phyloP scores from a whole-genome alignment of 1,140 invertebrate species.

The Gryllus bimaculatus region DNA sequence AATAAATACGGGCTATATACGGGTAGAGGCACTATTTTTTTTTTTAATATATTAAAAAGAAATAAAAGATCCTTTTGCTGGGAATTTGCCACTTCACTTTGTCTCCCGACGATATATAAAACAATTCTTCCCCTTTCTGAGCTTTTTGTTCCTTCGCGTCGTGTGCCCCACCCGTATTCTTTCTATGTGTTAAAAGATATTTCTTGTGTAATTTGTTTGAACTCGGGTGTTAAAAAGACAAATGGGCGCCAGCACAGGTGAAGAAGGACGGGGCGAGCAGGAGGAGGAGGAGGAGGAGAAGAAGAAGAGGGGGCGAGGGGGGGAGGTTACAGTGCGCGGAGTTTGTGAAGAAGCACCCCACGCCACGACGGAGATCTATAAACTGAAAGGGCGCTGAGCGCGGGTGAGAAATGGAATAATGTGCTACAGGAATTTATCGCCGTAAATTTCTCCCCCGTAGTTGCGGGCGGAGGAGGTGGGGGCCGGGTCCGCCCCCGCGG shows the following conservation, averaged over 20 bases:
- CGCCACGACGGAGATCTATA: not conserved
- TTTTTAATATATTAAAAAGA: not conserved
- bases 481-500: not conserved
- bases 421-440: constrained; percentile 13
- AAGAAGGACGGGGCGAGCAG: not conserved
- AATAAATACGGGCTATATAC: constrained; percentile 11
- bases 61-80: constrained; percentile 7
- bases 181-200: constrained; percentile 14
- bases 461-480: not conserved
- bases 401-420: constrained; percentile 14
- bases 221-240: constrained; percentile 16
- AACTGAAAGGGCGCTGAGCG: not conserved
- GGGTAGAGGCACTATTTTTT: constrained; percentile 8
- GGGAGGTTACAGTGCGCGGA: constrained; percentile 8
- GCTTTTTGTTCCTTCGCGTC: not conserved
- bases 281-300: not conserved
- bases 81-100: constrained; percentile 15
- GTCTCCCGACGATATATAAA: constrained; percentile 11
- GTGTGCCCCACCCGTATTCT: not conserved
- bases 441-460: constrained; percentile 13
- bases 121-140: constrained; percentile 7
- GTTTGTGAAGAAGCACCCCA: not conserved
- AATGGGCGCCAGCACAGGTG: constrained; percentile 13
- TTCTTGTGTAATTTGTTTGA: constrained; percentile 18
- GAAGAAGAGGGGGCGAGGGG: constrained; percentile 1